Conservation (phyloP, 1,140 invertebrate species). For the Sarcophaga bullata region DNA sequence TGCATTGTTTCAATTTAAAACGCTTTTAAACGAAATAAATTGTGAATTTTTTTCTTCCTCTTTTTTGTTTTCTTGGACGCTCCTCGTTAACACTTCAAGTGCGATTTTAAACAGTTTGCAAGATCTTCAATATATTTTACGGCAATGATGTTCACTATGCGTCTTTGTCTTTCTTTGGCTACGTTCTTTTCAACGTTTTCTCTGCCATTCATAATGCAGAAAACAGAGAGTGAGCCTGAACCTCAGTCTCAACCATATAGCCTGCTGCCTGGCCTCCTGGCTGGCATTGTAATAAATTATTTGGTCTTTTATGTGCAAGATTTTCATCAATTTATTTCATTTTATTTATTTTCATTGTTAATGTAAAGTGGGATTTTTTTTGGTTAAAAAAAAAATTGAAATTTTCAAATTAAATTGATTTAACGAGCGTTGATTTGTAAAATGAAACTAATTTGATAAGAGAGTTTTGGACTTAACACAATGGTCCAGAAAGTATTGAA, state of each 20-base stretch:
- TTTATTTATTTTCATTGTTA: conserved; percentile 23
- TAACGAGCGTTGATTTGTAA: too few species aligned
- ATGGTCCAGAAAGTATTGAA: neutral
- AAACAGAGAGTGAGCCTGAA: too few species aligned
- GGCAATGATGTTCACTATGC: too few species aligned
- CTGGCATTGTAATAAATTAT: conserved; percentile 27
- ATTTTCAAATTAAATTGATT: neutral
- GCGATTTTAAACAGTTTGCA: conserved; percentile 35
- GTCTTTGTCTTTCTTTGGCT: neutral
- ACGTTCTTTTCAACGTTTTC: neutral
- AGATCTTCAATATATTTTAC: neutral
- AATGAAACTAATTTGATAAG: conserved; percentile 23
- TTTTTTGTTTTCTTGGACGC: neutral
- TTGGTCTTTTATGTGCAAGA: conserved; percentile 17
- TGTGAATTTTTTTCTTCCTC: neutral
- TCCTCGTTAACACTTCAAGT: conserved; percentile 39
- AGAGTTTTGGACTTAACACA: neutral
- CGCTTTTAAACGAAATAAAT: conserved; percentile 7
- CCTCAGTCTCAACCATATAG: too few species aligned
- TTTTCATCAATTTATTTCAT: conserved; percentile 31
- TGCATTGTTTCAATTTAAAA: neutral
- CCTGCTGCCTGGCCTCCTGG: neutral
- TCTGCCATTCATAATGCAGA: neutral
- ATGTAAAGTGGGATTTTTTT: conserved; percentile 18
- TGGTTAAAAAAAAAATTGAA: too few species aligned